These are phyloP conservation scores for Corapipo altera DNA, from an alignment of 2,113 vertebrate genomes.

Conservation along the genomic window DNA sequence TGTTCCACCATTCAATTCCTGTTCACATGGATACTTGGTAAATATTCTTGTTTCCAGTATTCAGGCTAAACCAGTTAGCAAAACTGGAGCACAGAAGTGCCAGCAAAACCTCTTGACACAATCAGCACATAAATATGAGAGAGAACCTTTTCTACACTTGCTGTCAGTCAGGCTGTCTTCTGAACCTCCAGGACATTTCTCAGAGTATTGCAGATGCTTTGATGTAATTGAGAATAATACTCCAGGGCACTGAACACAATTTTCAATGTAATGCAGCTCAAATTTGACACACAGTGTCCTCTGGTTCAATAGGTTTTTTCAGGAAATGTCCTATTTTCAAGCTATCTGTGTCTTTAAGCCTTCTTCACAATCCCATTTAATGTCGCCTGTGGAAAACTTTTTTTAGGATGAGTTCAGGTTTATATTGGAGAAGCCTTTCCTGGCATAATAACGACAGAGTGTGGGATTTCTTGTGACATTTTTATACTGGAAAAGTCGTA, in stretches of 20 bases:
- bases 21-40: background rate
- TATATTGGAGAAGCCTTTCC: background rate
- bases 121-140: background rate
- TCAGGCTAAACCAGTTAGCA: background rate
- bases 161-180: background rate
- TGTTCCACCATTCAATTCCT: background rate
- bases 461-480: slow-evolving; percentile 1
- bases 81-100: background rate
- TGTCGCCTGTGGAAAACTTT: background rate
- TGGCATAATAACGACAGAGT: background rate
- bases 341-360: background rate
- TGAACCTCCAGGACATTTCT: background rate
- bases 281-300: background rate
- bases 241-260: background rate
- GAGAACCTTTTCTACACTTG: background rate
- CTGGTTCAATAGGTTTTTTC: background rate
- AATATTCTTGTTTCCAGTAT: background rate
- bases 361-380: background rate
- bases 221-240: background rate
- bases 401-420: background rate
- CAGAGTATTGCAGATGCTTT: background rate
- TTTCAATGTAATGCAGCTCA: background rate
- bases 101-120: background rate
- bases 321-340: background rate
- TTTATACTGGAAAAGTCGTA: background rate